Conservation (phyloP, 1,140 invertebrate genomes). For the Drosophila melanogaster region DNA sequence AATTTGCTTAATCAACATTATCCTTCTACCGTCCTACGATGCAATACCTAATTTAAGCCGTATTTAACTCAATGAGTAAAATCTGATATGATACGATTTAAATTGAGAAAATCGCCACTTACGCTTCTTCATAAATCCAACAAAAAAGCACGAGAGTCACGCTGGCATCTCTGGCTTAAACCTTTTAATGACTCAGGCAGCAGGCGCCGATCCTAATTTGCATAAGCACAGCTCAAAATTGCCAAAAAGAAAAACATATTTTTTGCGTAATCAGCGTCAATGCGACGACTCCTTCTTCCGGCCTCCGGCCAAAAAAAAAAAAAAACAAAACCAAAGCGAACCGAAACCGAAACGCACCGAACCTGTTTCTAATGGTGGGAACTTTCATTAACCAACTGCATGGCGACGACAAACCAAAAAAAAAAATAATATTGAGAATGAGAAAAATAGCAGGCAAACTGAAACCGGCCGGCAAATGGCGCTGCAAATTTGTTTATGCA, state of each 20-base stretch:
- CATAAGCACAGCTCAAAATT: slow-evolving; percentile 62
- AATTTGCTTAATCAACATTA: too few relatives aligned
- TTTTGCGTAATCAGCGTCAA: slow-evolving; percentile 65
- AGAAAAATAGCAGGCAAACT: slow-evolving; percentile 40
- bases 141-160: not conserved
- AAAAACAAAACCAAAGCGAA: slow-evolving; percentile 14
- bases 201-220: slow-evolving; percentile 59
- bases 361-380: slow-evolving; percentile 83
- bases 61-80: too few relatives aligned
- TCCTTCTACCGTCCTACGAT: too few relatives aligned
- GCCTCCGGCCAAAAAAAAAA: slow-evolving; percentile 23
- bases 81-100: too few relatives aligned
- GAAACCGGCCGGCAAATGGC: slow-evolving; percentile 78
- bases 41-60: too few relatives aligned
- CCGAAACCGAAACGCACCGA: slow-evolving; percentile 37
- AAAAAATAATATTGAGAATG: slow-evolving; percentile 13
- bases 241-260: slow-evolving; percentile 36
- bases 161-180: slow-evolving; percentile 7
- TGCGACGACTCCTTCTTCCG: slow-evolving; percentile 69
- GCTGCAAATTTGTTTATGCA: slow-evolving; percentile 81
- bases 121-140: too few relatives aligned
- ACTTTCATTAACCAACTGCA: slow-evolving; percentile 79
- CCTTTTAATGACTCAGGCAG: slow-evolving; percentile 29
- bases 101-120: too few relatives aligned
- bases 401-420: slow-evolving; percentile 20